These are phyloP conservation scores for Thryonomys swinderianus DNA, from an alignment of 2,113 vertebrate genomes.

Conservation along the genomic window DNA sequence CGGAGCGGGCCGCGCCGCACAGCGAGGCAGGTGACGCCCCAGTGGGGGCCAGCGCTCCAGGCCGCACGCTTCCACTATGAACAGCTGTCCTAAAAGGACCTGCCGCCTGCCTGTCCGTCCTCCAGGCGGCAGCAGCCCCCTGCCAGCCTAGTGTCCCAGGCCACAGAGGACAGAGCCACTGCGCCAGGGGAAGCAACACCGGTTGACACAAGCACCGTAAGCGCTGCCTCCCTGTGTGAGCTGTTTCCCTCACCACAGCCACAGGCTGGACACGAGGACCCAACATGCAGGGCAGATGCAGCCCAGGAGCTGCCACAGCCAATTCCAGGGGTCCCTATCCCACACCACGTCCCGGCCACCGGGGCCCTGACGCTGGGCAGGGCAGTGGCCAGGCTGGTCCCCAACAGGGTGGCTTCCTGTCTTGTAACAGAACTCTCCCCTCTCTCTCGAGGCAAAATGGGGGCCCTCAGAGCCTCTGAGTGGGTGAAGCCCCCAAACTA, in stretches of 20 bases:
- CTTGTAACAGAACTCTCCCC: neutral
- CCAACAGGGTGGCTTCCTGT: neutral
- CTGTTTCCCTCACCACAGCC: neutral
- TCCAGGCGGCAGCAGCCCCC: neutral
- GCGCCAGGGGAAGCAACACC: too few relatives aligned
- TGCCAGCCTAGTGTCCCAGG: neutral
- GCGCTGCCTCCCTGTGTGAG: neutral
- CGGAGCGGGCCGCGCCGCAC: too few relatives aligned
- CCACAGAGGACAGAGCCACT: too few relatives aligned
- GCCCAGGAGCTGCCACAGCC: neutral
- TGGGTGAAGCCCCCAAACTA: neutral
- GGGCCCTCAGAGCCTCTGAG: accelerated
- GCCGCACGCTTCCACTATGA: neutral
- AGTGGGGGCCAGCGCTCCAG: accelerated
- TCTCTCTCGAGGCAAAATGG: neutral
- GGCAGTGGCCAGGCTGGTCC: neutral
- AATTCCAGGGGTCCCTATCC: too few relatives aligned
- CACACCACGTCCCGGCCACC: neutral
- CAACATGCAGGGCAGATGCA: neutral
- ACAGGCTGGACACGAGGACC: neutral
- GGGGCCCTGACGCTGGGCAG: too few relatives aligned
- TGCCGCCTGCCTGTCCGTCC: neutral
- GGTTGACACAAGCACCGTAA: neutral
- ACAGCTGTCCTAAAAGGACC: neutral
- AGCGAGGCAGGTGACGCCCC: accelerated